Percentiles rank a stretch among this genome's conserved stretches.
Evolutionary conservation across 2,888 invertebrate genomes (phyloP).

Genomic region (Poecilus cupreus): DNA sequence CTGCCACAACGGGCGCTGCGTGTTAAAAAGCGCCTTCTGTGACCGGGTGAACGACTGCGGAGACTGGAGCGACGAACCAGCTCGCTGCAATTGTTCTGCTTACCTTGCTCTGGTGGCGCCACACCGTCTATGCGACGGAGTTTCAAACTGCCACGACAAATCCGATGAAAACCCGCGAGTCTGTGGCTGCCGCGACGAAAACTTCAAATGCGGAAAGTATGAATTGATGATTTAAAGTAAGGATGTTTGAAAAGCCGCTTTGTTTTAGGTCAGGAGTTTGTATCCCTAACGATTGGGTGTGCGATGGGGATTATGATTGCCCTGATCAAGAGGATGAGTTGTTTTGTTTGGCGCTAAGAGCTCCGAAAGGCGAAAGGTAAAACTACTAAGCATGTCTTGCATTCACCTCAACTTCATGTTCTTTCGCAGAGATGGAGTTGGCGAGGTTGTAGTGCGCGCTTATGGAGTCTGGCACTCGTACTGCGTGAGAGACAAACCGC

Average conservation of each 20-base stretch:
- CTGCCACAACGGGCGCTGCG: conserved; percentile 81
- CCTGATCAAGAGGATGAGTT: conserved; percentile 84
- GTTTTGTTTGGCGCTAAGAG: conserved; percentile 76
- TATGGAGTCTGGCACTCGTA: conserved; percentile 84
- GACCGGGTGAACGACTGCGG: conserved; percentile 81
- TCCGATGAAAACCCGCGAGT: conserved; percentile 82
- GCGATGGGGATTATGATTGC: conserved; percentile 85
- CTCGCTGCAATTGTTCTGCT: conserved; percentile 78
- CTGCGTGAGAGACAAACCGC: conserved; percentile 76
- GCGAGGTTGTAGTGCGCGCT: conserved; percentile 80
- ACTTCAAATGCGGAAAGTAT: conserved; percentile 75
- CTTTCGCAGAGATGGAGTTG: conserved; percentile 75
- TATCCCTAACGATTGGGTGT: conserved; percentile 83
- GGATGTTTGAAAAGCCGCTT: too few relatives aligned
- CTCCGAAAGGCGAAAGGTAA: conserved; percentile 67
- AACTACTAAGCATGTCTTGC: conserved; percentile 57
- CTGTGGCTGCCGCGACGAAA: conserved; percentile 77
- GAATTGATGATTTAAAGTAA: not conserved
- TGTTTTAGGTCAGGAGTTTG: conserved; percentile 75
- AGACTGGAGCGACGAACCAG: conserved; percentile 84
- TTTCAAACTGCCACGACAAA: conserved; percentile 84
- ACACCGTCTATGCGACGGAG: conserved; percentile 84
- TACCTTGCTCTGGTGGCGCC: conserved; percentile 82
- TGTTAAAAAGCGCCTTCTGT: conserved; percentile 82
- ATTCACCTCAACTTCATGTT: not conserved